Evolutionary conservation across 2,113 vertebrate genomes (phyloP).

Genomic region (Archocentrus centrarchus): DNA sequence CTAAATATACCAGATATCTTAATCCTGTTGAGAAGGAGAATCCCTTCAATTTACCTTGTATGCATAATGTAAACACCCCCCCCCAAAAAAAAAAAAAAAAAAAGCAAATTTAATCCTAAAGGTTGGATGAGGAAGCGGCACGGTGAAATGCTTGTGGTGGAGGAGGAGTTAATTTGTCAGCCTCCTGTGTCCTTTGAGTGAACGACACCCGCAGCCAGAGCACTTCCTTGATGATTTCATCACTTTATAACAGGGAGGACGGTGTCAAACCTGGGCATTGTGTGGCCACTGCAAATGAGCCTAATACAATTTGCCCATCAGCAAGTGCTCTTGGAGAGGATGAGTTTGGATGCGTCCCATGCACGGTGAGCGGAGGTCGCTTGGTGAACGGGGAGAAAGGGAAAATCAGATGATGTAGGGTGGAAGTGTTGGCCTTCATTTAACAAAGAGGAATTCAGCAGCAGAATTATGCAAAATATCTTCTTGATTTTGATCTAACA

Average conservation of each 20-base stretch:
- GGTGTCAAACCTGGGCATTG: conserved; percentile 77
- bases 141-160: conserved; percentile 65
- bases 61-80: conserved; percentile 66
- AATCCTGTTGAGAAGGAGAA: conserved; percentile 74
- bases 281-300: conserved; percentile 80
- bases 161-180: conserved; percentile 79
- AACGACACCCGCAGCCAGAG: conserved; percentile 68
- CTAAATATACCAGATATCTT: conserved; percentile 69
- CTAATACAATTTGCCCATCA: conserved; percentile 79
- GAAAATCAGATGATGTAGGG: conserved; percentile 55
- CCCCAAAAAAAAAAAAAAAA: conserved; percentile 17
- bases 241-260: conserved; percentile 80
- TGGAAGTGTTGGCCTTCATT: conserved; percentile 49
- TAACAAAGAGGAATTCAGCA: conserved; percentile 57
- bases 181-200: conserved; percentile 68
- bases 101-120: conserved; percentile 70
- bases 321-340: conserved; percentile 76
- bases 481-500: conserved; percentile 46
- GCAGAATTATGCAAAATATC: conserved; percentile 61
- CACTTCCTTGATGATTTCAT: conserved; percentile 84
- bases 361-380: conserved; percentile 67
- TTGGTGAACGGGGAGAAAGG: conserved; percentile 17
- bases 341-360: conserved; percentile 77
- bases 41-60: conserved; percentile 72
- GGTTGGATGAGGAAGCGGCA: conserved; percentile 67